Evolutionary conservation across 1,140 invertebrate species (phyloP).

Genomic region (Kradibia gibbosae): DNA sequence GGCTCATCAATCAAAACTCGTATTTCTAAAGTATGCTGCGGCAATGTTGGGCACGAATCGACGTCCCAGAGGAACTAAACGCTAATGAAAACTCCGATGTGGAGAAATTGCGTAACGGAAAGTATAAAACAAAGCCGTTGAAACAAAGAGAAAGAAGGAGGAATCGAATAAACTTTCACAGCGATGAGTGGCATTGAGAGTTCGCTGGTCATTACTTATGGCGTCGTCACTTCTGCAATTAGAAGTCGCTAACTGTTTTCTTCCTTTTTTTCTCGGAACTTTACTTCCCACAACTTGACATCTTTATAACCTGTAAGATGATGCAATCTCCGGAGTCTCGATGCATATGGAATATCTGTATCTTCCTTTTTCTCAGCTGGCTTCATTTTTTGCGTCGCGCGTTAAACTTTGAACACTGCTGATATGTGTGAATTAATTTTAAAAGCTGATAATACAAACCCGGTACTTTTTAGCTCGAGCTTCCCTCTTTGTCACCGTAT

Average conservation of each 20-base stretch:
- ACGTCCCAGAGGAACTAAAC: background rate
- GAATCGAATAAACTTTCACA: constrained; percentile 44
- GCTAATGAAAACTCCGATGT: background rate
- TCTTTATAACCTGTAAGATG: constrained; percentile 9
- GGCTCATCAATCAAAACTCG: constrained; percentile 35
- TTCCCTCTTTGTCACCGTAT: background rate
- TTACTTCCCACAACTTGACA: constrained; percentile 12
- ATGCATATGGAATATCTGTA: constrained; percentile 21
- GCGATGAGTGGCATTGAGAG: constrained; percentile 43
- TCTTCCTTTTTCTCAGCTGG: constrained; percentile 8
- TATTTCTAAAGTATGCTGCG: background rate
- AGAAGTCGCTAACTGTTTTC: constrained; percentile 62
- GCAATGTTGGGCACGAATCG: background rate
- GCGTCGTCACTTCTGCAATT: constrained; percentile 71
- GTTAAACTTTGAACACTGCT: constrained; percentile 33
- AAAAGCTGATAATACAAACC: constrained; percentile 5
- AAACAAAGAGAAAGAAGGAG: background rate
- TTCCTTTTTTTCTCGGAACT: constrained; percentile 28
- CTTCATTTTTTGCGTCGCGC: constrained; percentile 23
- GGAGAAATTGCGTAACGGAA: background rate
- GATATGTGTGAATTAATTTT: constrained; percentile 26
- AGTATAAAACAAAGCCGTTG: background rate
- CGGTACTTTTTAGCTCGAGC: background rate
- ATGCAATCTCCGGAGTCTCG: constrained; percentile 1
- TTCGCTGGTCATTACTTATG: constrained; percentile 66